Evolutionary conservation across 92 coral and sea anemone genomes (phyloP).

Genomic region (Plumapathes pennacea): DNA sequence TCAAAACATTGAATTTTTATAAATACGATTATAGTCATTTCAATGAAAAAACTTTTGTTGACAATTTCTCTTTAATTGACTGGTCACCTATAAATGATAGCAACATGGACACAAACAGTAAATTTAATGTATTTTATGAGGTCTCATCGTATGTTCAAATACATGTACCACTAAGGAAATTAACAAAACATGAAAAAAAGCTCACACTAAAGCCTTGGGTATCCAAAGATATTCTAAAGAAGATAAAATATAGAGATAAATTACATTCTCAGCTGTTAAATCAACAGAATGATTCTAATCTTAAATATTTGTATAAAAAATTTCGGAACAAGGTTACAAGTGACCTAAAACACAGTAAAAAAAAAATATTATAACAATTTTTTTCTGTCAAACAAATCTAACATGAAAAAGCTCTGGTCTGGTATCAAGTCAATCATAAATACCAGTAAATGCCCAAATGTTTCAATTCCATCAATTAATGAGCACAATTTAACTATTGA

Average conservation of each 20-base stretch:
- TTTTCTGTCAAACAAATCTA: conserved; percentile 10
- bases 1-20: conserved; percentile 6
- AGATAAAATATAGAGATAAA: conserved; percentile 20
- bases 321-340: conserved; percentile 9
- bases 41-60: conserved; percentile 9
- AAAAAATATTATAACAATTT: background rate
- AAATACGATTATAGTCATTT: conserved; percentile 28
- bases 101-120: conserved; percentile 21
- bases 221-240: conserved; percentile 3
- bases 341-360: conserved; percentile 10
- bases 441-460: conserved; percentile 11
- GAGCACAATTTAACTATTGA: conserved; percentile 13
- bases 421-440: conserved; percentile 8
- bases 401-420: conserved; percentile 15
- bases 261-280: conserved; percentile 15
- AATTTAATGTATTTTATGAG: conserved; percentile 27
- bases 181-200: conserved; percentile 4
- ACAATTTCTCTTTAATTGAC: conserved; percentile 9
- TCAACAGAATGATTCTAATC: conserved; percentile 3
- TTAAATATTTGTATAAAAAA: conserved; percentile 11
- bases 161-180: conserved; percentile 28
- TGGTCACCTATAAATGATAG: conserved; percentile 12
- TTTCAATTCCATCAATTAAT: conserved; percentile 4
- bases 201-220: conserved; percentile 4
- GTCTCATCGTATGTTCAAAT: conserved; percentile 12